Base-by-base conservation (phyloP, 2,888 invertebrate genomes). In the Drosophila quinaria region DNA sequence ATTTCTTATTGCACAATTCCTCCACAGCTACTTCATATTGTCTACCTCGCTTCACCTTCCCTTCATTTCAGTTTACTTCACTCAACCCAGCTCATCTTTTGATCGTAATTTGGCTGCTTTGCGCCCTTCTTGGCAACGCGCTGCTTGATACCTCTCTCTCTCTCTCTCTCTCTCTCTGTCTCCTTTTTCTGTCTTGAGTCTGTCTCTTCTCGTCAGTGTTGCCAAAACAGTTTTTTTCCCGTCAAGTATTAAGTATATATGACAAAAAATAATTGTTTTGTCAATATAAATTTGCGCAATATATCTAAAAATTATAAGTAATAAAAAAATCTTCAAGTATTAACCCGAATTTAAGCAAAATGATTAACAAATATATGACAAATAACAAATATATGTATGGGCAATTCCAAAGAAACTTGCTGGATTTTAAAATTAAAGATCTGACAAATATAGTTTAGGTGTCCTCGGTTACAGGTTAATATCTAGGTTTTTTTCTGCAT, bases 1-100 rank as follows among this genome's bases (percentile, higher is more conserved):
- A 55, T 60, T 67, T 65, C 70, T 70, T 72, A 75, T 80, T 82
- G 76, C 72, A 70, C 63, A 79, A 70, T 63, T 60, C 46, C 58
- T 47, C 47, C 74, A 66, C 70, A 69, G 70, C 74, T 35, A 58
- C 54, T 51, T 58, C 49, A 70, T 74, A 68, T 52, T 19, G 61
- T 68, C 49, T 74, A 62, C 69, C 74, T 69, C 56, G 58, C 76
- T 67, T 71, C 33, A 59, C 58, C 67, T 59, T 52, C 51, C 33
- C 50, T 15, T 58, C 46, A 33, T 33, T 25, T 37, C 31, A 33
- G 42, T 33, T 22, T 22, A 31, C 50, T 41, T 11, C 50, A 46
- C 33, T 52, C 44, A 59, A 46, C 51, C 61, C 67, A 64, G 67
- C 63, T 81, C 69, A 74, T 68, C 70, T 69, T 69, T 78, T 58